Base-by-base conservation (phyloP, 2,797 vertebrate species). In the Sphenodon punctatus region DNA sequence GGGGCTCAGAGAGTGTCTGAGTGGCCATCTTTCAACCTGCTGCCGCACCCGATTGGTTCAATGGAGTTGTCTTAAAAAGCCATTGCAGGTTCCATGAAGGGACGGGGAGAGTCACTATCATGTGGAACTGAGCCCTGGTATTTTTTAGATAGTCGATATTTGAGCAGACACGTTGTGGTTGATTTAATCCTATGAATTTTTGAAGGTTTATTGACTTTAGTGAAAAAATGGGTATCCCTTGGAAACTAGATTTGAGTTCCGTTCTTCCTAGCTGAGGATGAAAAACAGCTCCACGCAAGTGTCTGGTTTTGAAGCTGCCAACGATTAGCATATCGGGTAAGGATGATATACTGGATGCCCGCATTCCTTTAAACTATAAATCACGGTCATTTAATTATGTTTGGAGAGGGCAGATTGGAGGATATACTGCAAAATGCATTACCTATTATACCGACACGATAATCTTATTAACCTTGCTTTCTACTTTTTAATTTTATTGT, bases 391-490 rank as follows among this genome's bases (percentile, higher is more conserved):
- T 93, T 92, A 92, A 93, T 93, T 92, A 91, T 16, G 81, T 85
- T 93, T 84, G 75, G 81, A 92, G 81, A 91, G 88, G 89, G 89
- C 85, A 92, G 86, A 92, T 92, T 89, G 93, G 92, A 93, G 91
- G 90, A 93, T 92, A 92, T 92, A 85, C 91, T 91, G 88, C 85
- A 92, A 91, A 94, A 91, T 72, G 85, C 84, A 89, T 93, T 92
- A 94, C 86, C 89, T 90, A 84, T 92, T 92, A 90, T 90, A 82
- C 78, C 88, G 89, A 84, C 79, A 78, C 36, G 41, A 82, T 92
- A 92, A 93, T 94, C 88, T 92, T 92, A 93, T 93, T 93, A 93
- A 94, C 88, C 88, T 92, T 93, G 89, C 86, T 91, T 94, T 93
- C 92, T 93, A 88, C 84, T 93, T 94, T 91, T 93, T 92, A 93